A percentile compares a stretch with the other conserved stretches of the same genome.
Conservation (phyloP, 2,113 vertebrate genomes). For the Hiodon tergisus region DNA sequence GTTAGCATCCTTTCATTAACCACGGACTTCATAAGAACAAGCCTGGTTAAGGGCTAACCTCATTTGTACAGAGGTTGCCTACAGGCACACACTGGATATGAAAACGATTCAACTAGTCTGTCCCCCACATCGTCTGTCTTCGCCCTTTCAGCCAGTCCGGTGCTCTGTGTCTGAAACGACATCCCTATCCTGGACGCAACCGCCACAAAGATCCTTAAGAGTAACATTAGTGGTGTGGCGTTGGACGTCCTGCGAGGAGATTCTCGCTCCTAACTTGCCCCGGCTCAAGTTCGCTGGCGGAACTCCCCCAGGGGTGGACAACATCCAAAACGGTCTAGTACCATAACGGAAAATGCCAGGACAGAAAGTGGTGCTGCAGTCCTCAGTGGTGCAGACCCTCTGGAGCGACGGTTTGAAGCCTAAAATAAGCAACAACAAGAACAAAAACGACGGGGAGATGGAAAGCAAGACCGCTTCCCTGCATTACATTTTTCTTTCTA, state of each 20-base stretch:
- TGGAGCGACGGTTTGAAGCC: not conserved
- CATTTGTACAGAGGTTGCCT: conserved; percentile 27
- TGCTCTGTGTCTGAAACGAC: too few species aligned
- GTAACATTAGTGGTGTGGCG: too few species aligned
- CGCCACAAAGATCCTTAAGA: too few species aligned
- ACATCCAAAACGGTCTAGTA: too few species aligned
- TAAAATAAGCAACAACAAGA: not conserved
- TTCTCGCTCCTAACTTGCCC: too few species aligned
- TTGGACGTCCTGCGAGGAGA: too few species aligned
- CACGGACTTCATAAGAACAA: conserved; percentile 41
- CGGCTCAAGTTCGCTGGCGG: too few species aligned
- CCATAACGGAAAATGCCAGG: too few species aligned
- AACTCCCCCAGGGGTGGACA: too few species aligned
- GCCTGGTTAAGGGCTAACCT: conserved; percentile 39
- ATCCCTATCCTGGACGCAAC: too few species aligned
- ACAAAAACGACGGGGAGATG: not conserved
- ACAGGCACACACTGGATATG: not conserved
- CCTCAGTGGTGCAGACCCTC: not conserved
- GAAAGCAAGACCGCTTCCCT: conserved; percentile 55
- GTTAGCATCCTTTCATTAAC: conserved; percentile 36
- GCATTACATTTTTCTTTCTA: conserved; percentile 51
- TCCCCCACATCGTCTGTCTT: not conserved
- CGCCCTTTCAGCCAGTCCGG: not conserved
- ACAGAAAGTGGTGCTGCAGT: too few species aligned
- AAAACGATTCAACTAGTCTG: not conserved